A percentile compares a stretch with the other conserved stretches of the same genome.
phyloP scores from a whole-genome alignment of 2,888 invertebrate species.

The Drosophila picticornis region DNA sequence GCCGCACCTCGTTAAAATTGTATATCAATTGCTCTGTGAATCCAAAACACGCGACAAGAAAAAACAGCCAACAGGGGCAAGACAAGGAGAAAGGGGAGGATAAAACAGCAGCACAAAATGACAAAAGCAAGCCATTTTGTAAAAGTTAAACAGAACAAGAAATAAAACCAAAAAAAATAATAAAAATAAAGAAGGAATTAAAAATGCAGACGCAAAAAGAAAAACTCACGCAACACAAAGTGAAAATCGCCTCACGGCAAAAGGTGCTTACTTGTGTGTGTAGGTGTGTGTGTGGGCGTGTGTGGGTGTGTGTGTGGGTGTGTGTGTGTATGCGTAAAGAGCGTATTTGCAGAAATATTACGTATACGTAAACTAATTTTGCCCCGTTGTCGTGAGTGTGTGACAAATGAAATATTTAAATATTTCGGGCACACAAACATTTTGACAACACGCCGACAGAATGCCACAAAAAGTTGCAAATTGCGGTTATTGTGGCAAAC shows the following conservation, averaged over 20 bases:
- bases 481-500: conserved; percentile 78
- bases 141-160: conserved; percentile 48
- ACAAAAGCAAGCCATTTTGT: conserved; percentile 38
- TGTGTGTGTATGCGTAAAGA: neutral
- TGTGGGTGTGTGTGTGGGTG: neutral
- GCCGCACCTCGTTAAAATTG: conserved; percentile 76
- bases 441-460: conserved; percentile 78
- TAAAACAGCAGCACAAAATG: conserved; percentile 22
- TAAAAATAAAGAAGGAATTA: conserved; percentile 43
- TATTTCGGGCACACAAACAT: conserved; percentile 72
- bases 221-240: conserved; percentile 10
- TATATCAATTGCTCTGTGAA: conserved; percentile 65
- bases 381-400: conserved; percentile 30
- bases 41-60: conserved; percentile 25
- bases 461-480: conserved; percentile 79
- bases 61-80: conserved; percentile 14
- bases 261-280: conserved; percentile 7
- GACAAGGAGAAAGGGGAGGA: conserved; percentile 15
- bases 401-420: conserved; percentile 80
- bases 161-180: conserved; percentile 29
- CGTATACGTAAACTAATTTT: conserved; percentile 48
- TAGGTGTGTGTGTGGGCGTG: too few relatives aligned
- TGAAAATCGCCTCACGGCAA: conserved; percentile 13
- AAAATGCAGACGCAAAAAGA: conserved; percentile 55
- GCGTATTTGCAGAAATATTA: conserved; percentile 17